phyloP scores from a whole-genome alignment of 2,113 vertebrate species.

The Galemys pyrenaicus region DNA sequence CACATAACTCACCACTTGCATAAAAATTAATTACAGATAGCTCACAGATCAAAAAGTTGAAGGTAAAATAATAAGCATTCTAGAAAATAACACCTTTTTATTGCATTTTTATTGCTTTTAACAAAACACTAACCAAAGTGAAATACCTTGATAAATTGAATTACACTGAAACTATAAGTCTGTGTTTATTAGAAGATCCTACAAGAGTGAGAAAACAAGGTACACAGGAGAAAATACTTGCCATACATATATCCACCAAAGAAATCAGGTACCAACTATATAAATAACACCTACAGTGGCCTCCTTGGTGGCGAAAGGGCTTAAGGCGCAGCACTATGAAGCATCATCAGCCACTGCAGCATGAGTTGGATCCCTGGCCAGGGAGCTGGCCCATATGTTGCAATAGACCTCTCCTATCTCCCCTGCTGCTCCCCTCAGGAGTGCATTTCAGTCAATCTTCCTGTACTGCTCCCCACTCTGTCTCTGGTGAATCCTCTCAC shows the following conservation, averaged over 20 bases:
- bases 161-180: background rate
- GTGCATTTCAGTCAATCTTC: too few relatives aligned
- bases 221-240: background rate
- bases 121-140: background rate
- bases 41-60: background rate
- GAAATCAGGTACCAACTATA: background rate
- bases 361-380: too few relatives aligned
- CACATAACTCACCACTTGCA: background rate
- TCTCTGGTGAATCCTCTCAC: too few relatives aligned
- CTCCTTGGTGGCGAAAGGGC: too few relatives aligned
- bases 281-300: background rate
- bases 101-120: background rate
- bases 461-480: too few relatives aligned
- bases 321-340: too few relatives aligned
- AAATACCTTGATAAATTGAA: background rate
- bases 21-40: background rate
- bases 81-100: background rate
- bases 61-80: slow-evolving; percentile 9
- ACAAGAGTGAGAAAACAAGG: background rate
- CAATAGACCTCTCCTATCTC: too few relatives aligned
- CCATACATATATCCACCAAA: background rate
- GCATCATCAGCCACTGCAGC: too few relatives aligned
- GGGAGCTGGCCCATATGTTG: too few relatives aligned
- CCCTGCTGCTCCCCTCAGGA: too few relatives aligned
- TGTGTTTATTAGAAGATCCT: background rate